Base-by-base conservation (phyloP, 1,140 invertebrate species). In the Gonatopus flavifemur region DNA sequence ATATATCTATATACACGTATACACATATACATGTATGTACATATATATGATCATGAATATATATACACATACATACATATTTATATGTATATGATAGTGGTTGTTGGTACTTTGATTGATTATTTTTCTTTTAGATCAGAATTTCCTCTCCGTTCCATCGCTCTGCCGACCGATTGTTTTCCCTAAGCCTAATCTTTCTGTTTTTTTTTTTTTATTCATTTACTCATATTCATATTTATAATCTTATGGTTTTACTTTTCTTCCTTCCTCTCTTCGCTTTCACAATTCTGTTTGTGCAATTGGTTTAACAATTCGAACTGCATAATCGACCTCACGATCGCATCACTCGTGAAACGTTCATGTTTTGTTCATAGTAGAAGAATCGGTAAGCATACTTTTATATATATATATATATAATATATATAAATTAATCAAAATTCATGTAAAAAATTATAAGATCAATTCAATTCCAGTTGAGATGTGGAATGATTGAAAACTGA, bases 31-130 rank as follows among this genome's bases (percentile, higher is more conserved):
- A 58, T 58, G 42, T 66, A 60, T 62, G 52, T 64, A 55, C 59
- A 64, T 66, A 59, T 63, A 59, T 41, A 57, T 55, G 44, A 48
- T 42, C 18, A 49, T 50, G 45, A 52, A 55, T 57, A 30, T 65
- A 54, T 57, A 49, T 62, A 57, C 55, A 58, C 64, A 55, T 66
- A 53, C 44, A 22, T 40, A 47, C 49, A 49, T 66, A 58, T 52
- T 55, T 58, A 59, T 58, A 33, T 56, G 53, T 66, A 60, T 52
- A 64, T 57, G n/a, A 53, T 57, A 30, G 52, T 57, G 69, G 49
- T 69, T 70, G 53, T 67, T 66, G 69, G 72, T 71, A 74, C 69
- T 61, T 70, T 62, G 41, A 63, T 69, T 59, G 68, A 74, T 71
- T 67, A 66, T 57, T 69, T n/a, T 48, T 66, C 43, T 51, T 53